phyloP scores from a whole-genome alignment of 2,113 vertebrate species.

The Sylvilagus bachmani region DNA sequence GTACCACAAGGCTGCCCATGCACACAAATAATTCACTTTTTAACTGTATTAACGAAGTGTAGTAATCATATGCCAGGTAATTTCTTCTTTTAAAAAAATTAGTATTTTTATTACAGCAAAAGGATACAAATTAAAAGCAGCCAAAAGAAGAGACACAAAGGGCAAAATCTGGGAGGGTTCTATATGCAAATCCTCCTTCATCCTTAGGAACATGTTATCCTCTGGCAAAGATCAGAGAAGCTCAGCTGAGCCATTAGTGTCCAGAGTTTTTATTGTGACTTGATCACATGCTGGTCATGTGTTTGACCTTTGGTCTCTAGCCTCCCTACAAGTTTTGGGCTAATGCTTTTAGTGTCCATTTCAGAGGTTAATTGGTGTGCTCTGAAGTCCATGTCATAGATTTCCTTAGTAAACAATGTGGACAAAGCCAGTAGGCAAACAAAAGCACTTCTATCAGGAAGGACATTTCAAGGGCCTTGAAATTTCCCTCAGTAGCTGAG shows the following conservation, averaged over 20 bases:
- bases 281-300: background rate
- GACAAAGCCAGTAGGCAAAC: background rate
- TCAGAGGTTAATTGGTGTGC: background rate
- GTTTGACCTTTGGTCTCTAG: background rate
- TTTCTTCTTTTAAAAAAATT: background rate
- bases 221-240: background rate
- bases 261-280: background rate
- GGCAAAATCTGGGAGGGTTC: background rate
- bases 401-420: background rate
- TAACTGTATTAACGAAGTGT: constrained; percentile 15
- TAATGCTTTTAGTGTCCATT: background rate
- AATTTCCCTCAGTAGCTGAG: background rate
- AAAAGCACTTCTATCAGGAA: background rate
- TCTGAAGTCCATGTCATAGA: background rate
- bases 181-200: background rate
- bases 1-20: too few relatives aligned
- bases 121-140: constrained; percentile 23
- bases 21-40: background rate
- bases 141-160: constrained; percentile 5
- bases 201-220: background rate
- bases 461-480: background rate
- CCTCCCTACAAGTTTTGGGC: background rate
- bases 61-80: background rate
- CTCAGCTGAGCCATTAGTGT: background rate
- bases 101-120: background rate